phyloP scores from a whole-genome alignment of 64 coral and sea anemone genomes.

The Hydrozoanthus tunicans region DNA sequence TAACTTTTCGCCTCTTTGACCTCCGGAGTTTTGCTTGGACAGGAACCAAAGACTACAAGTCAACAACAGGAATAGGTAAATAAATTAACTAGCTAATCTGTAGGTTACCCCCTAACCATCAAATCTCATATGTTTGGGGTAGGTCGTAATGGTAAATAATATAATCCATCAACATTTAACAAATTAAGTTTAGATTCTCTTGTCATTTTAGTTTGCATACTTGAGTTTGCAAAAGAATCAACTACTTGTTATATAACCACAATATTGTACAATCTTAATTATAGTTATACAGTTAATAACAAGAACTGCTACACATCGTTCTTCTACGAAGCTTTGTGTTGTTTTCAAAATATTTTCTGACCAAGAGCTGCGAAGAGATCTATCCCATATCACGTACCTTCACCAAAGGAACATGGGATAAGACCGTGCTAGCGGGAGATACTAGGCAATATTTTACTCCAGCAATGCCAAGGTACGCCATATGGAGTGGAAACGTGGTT shows the following conservation, averaged over 20 bases:
- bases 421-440: neutral
- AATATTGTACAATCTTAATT: too few relatives aligned
- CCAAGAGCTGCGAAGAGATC: neutral
- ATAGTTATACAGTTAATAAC: too few relatives aligned
- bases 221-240: too few relatives aligned
- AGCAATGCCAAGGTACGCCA: neutral
- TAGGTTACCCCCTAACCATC: too few relatives aligned
- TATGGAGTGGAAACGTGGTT: neutral
- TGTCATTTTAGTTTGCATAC: too few relatives aligned
- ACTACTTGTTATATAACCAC: too few relatives aligned
- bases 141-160: too few relatives aligned
- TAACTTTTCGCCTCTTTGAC: slow-evolving; percentile 15
- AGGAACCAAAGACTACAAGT: slow-evolving; percentile 32
- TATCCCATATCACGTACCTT: slow-evolving; percentile 9
- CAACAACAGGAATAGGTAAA: neutral
- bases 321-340: neutral
- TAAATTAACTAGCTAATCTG: neutral
- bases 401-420: neutral
- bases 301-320: neutral
- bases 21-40: neutral
- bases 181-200: too few relatives aligned
- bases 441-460: neutral
- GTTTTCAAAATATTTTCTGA: too few relatives aligned
- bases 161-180: too few relatives aligned
- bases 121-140: too few relatives aligned